phyloP scores from a whole-genome alignment of 2,797 vertebrate species.

The Malacoraja senta region DNA sequence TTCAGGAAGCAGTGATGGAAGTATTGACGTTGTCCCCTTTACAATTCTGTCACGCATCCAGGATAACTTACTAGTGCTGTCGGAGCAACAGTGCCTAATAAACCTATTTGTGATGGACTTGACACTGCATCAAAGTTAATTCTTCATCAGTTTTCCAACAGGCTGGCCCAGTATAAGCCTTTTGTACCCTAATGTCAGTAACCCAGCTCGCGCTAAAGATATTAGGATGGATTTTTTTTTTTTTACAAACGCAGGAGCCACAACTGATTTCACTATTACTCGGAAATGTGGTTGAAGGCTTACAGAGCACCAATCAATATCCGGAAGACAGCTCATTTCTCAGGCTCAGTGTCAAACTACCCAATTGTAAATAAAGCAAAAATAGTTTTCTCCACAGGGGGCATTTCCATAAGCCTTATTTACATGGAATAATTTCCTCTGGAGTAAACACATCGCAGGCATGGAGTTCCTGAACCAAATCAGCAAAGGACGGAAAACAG shows the following conservation, averaged over 20 bases:
- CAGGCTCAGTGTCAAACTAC: slow-evolving; percentile 9
- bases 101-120: slow-evolving; percentile 27
- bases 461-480: neutral
- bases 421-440: slow-evolving; percentile 4
- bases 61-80: neutral
- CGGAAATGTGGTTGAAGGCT: slow-evolving; percentile 11
- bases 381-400: neutral
- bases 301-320: slow-evolving; percentile 20
- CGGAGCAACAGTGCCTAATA: slow-evolving; percentile 23
- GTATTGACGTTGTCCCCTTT: slow-evolving; percentile 41
- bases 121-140: slow-evolving; percentile 29
- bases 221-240: slow-evolving; percentile 20
- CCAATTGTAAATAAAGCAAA: slow-evolving; percentile 30
- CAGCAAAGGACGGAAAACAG: neutral
- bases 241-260: neutral
- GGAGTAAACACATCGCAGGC: neutral
- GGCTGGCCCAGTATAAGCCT: slow-evolving; percentile 13
- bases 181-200: slow-evolving; percentile 30
- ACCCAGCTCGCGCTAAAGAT: neutral
- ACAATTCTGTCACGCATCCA: slow-evolving; percentile 22
- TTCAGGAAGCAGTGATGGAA: slow-evolving; percentile 51
- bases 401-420: slow-evolving; percentile 16
- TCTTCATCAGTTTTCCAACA: slow-evolving; percentile 33
- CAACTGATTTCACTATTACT: slow-evolving; percentile 32
- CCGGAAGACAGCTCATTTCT: neutral